Base-by-base conservation (phyloP, 2,113 vertebrate genomes). In the Upupa epops region DNA sequence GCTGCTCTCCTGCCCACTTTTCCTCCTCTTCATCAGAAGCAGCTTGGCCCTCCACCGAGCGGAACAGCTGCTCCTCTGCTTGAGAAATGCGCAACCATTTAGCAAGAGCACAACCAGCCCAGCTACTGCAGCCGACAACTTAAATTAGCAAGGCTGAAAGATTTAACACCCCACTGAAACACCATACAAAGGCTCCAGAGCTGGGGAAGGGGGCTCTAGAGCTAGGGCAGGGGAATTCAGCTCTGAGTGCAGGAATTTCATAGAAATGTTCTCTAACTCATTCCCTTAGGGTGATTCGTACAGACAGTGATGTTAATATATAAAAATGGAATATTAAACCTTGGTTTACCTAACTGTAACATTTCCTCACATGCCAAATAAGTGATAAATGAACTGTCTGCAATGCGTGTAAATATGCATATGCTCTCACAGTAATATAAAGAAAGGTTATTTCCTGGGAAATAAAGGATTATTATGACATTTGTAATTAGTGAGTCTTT, bases 21-120 rank as follows among this genome's bases (percentile, higher is more conserved):
- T 98, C 98, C 22, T 98, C 98, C 70, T 99, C 99, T 88, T 99
- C 97, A 1, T 99, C 99, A 5, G 98, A 99, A 45, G 99, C 98
- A 0, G 98, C 98, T 96, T 99, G 99, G 63, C 99, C 99, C 89
- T 99, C 98, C 94, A 99, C 98, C 0, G 98, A 98, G 9, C 98
- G 98, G 72, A 98, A 98, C 58, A 99, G 97, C 95, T 99, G 98
- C 66, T 99, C 99, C 45, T 98, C 98, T 96, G 95, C 98, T 98
- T 15, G 12, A 90, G 83, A 80, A 56, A 90, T 36, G 45, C 90
- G 72, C 8, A 46, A 42, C 45, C 4, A 1, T 22, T 74, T 31
- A 86, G 56, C 46, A 31, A 28, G 37, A 32, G 5, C 15, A 13
- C 60, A 65, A 29, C 24, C 6, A 6, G 29, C 51, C 71, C 3